These are phyloP conservation scores for Biston betularia DNA, from an alignment of 2,888 invertebrate genomes.

Conservation along the genomic window DNA sequence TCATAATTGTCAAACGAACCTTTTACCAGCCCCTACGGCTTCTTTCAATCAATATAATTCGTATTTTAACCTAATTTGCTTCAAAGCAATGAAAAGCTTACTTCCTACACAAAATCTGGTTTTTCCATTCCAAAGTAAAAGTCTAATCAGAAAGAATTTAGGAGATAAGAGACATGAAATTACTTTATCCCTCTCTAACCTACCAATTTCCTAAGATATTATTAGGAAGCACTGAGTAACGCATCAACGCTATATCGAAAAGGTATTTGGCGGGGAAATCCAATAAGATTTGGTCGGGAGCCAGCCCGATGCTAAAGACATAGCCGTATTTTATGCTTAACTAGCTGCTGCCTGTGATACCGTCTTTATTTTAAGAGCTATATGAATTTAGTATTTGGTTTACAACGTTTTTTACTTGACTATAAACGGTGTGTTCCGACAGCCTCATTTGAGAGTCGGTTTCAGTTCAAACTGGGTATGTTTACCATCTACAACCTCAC, in stretches of 20 bases:
- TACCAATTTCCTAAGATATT: slow-evolving; percentile 27
- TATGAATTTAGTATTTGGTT: background rate
- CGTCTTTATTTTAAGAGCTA: slow-evolving; percentile 1
- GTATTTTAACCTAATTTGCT: background rate
- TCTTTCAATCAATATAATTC: background rate
- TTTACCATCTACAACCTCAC: too few species aligned
- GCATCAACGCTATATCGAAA: slow-evolving; percentile 34
- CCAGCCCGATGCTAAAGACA: slow-evolving; percentile 23
- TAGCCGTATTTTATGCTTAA: slow-evolving; percentile 18
- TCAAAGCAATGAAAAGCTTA: background rate
- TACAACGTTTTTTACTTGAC: too few species aligned
- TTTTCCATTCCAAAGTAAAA: slow-evolving; percentile 3
- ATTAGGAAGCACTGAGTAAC: slow-evolving; percentile 25
- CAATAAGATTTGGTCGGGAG: slow-evolving; percentile 35
- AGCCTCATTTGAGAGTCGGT: too few species aligned
- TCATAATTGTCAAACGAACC: too few species aligned
- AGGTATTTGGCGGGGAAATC: slow-evolving; percentile 34
- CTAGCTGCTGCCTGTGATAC: slow-evolving; percentile 10
- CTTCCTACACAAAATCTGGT: background rate
- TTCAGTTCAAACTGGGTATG: too few species aligned
- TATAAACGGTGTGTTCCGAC: too few species aligned
- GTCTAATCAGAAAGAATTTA: slow-evolving; percentile 30
- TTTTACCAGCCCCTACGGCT: too few species aligned
- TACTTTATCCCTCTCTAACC: slow-evolving; percentile 18
- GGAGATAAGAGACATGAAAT: slow-evolving; percentile 25